These are phyloP conservation scores for Xerus inauris DNA, from an alignment of 2,113 vertebrate species.

Conservation along the genomic window DNA sequence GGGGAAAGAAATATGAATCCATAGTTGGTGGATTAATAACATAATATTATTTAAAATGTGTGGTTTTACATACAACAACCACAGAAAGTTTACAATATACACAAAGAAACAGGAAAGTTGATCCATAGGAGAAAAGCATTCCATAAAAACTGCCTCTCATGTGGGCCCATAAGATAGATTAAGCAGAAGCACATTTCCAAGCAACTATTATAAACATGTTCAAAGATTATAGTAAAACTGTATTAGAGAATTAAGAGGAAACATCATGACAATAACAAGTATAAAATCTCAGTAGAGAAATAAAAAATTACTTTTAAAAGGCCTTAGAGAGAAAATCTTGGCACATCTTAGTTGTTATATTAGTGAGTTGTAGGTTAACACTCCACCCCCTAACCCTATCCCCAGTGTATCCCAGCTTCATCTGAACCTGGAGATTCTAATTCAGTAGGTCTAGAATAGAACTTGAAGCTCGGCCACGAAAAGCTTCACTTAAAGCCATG, in stretches of 20 bases:
- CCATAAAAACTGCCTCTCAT: background rate
- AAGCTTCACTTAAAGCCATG: background rate
- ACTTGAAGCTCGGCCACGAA: background rate
- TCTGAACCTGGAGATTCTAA: background rate
- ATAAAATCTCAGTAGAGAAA: conserved; percentile 23
- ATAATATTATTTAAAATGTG: background rate
- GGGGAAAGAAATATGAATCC: background rate
- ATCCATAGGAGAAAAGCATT: background rate
- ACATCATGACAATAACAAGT: conserved; percentile 39
- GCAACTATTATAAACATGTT: conserved; percentile 39
- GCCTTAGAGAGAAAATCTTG: conserved; percentile 25
- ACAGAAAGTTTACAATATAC: background rate
- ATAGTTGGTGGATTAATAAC: background rate
- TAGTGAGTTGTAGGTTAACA: background rate
- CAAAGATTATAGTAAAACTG: conserved; percentile 58
- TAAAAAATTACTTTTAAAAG: conserved; percentile 56
- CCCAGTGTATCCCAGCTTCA: background rate
- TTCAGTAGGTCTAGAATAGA: background rate
- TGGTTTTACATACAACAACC: conserved; percentile 31
- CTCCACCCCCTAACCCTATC: too few relatives aligned
- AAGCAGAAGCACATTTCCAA: conserved; percentile 52
- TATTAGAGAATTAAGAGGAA: conserved; percentile 64
- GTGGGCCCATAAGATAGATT: conserved; percentile 10
- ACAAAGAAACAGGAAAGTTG: conserved; percentile 21
- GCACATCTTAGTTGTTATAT: background rate